Evolutionary conservation across 2,113 vertebrate genomes (phyloP), one percentile per base, ranked within the genome.

Genomic region (Struthio camelus): DNA sequence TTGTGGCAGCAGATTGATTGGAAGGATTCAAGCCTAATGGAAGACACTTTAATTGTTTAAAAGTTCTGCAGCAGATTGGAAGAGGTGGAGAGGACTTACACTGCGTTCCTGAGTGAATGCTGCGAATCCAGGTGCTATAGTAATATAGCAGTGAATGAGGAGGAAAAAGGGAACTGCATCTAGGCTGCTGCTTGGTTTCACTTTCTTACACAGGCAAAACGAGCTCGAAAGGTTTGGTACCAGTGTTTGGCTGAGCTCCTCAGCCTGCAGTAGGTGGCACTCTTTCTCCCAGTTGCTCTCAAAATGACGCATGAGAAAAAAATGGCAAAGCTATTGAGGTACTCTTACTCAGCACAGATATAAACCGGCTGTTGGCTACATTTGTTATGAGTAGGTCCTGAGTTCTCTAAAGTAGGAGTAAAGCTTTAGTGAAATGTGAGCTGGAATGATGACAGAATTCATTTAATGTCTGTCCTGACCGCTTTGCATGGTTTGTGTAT

Each of bases 251-350:
- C 92, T 73, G 66, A 69, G 38, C 40, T 51, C 61, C 16, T 22
- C 11, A 18, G 22, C 27, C 7, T 85, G 69, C 97, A 93, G 90
- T 77, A 97, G 97, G 38, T 95, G 97, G 95, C 96, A 91, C 90
- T 96, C 67, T 97, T 94, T 79, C 90, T 83, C 91, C 93, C 36
- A 30, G 8, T 51, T 94, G 42, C 22, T 89, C 42, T 76, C 87
- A 48, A 83, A 87, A 34, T 15, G 40, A 27, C 80, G 64, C 38
- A 64, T 32, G 28, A 16, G 78, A 64, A n/a, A 23, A 86, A 17
- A 78, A 10, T 24, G 9, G 51, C 50, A 46, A 86, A 87, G 38
- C 76, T 83, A 1, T 61, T 32, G 34, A n/a, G 6, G 10, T 58
- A 24, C 23, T 80, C 92, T 8, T 66, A 27, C 76, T 93, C 19